Evolutionary conservation across 1,140 invertebrate species (phyloP).

Genomic region (Drosophila ananassae): DNA sequence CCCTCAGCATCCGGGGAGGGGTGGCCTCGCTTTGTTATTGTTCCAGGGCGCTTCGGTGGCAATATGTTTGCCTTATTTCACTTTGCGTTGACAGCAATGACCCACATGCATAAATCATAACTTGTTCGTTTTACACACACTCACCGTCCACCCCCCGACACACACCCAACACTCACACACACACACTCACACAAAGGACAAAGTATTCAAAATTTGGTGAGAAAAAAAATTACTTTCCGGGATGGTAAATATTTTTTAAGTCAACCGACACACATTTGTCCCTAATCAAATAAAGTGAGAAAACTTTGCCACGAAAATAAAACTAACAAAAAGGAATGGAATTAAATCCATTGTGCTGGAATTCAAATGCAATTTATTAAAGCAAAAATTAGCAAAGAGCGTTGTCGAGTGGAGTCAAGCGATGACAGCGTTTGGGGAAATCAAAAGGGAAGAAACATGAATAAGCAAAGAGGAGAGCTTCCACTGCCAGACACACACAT

Average conservation of each 20-base stretch:
- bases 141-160: constrained; percentile 3
- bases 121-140: constrained; percentile 56
- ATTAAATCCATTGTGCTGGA: constrained; percentile 19
- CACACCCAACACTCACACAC: background rate
- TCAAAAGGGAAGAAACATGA: constrained; percentile 42
- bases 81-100: constrained; percentile 80
- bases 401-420: constrained; percentile 15
- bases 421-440: constrained; percentile 58
- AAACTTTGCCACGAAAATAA: background rate
- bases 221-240: constrained; percentile 7
- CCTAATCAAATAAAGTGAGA: constrained; percentile 22
- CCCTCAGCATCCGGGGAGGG: constrained; percentile 11
- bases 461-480: constrained; percentile 52
- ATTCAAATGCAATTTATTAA: constrained; percentile 73
- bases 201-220: constrained; percentile 22
- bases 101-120: constrained; percentile 81
- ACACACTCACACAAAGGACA: background rate
- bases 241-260: constrained; percentile 8
- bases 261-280: constrained; percentile 8
- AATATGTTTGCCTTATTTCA: constrained; percentile 80
- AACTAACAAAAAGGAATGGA: background rate
- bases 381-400: constrained; percentile 55
- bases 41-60: constrained; percentile 40
- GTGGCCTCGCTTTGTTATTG: constrained; percentile 40
- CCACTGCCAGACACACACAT: constrained; percentile 11